These are phyloP conservation scores for Pocillopora damicornis DNA, from an alignment of 64 coral and sea anemone species.

Conservation along the genomic window DNA sequence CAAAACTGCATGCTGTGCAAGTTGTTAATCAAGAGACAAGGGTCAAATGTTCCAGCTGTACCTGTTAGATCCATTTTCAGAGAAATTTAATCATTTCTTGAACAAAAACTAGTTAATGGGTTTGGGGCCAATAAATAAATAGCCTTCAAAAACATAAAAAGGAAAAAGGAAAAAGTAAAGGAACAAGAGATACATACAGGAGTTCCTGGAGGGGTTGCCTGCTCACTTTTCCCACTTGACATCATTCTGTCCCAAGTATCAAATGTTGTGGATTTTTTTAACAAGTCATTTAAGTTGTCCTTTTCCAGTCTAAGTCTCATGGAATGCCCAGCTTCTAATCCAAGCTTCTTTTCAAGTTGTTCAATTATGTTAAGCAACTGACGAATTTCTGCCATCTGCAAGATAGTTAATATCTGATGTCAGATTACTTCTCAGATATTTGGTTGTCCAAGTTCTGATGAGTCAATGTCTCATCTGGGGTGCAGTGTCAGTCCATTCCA, in stretches of 20 bases:
- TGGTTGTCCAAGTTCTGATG: too few relatives aligned
- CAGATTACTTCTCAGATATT: neutral
- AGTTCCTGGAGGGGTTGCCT: neutral
- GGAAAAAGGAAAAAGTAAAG: neutral
- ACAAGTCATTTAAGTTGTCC: slow-evolving; percentile 74
- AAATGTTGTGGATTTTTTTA: slow-evolving; percentile 54
- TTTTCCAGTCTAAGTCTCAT: slow-evolving; percentile 76
- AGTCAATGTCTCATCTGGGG: too few relatives aligned
- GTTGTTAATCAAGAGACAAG: too few relatives aligned
- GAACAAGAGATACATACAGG: neutral
- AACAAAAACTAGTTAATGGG: too few relatives aligned
- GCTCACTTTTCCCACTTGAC: slow-evolving; percentile 27
- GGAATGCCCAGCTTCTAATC: slow-evolving; percentile 84
- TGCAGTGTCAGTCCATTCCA: too few relatives aligned
- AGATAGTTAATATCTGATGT: neutral
- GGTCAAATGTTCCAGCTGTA: too few relatives aligned
- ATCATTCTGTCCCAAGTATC: slow-evolving; percentile 71
- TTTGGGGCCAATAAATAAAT: too few relatives aligned
- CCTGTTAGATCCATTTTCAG: too few relatives aligned
- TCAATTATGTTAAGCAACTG: slow-evolving; percentile 95
- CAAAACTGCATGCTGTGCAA: too few relatives aligned
- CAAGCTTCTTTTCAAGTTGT: slow-evolving; percentile 94
- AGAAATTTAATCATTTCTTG: too few relatives aligned
- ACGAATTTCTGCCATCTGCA: slow-evolving; percentile 96
- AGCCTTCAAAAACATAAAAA: neutral